Evolutionary conservation across 2,797 vertebrate species (phyloP).

Genomic region (Paedocypris micromegethes): DNA sequence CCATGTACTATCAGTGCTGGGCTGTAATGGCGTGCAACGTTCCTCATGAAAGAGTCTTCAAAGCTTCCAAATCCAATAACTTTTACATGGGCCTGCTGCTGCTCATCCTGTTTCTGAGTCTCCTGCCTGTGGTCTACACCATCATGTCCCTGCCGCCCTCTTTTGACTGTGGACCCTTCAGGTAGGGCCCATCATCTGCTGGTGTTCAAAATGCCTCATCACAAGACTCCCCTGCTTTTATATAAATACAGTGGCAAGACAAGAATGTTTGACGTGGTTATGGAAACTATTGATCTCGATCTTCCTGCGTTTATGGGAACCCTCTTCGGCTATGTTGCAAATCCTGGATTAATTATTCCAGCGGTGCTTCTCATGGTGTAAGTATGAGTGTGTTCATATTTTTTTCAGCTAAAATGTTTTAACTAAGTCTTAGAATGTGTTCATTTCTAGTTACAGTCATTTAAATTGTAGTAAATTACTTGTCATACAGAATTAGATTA

Average conservation of each 20-base stretch:
- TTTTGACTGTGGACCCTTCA: constrained; percentile 97
- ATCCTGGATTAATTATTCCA: constrained; percentile 94
- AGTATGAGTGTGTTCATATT: constrained; percentile 1
- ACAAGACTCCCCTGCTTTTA: neutral
- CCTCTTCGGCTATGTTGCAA: constrained; percentile 88
- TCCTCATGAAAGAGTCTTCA: constrained; percentile 92
- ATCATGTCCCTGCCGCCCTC: constrained; percentile 95
- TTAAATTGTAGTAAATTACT: no score
- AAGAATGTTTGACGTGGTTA: constrained; percentile 92
- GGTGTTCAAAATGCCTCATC: no score
- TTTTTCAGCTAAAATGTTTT: no score
- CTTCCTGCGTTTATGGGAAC: constrained; percentile 90
- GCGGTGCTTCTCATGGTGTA: constrained; percentile 85
- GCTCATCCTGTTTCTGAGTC: constrained; percentile 93
- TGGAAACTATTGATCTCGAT: constrained; percentile 88
- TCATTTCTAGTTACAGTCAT: no score
- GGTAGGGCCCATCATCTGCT: constrained; percentile 60
- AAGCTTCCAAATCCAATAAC: constrained; percentile 97
- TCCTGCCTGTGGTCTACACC: constrained; percentile 92
- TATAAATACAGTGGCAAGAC: constrained; percentile 75
- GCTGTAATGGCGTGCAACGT: constrained; percentile 97
- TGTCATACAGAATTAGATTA: no score
- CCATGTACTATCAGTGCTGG: constrained; percentile 99
- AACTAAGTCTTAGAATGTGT: no score
- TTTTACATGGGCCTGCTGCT: constrained; percentile 97